phyloP scores from a whole-genome alignment of 1,140 invertebrate genomes.

The Zaprionus lachaisei region DNA sequence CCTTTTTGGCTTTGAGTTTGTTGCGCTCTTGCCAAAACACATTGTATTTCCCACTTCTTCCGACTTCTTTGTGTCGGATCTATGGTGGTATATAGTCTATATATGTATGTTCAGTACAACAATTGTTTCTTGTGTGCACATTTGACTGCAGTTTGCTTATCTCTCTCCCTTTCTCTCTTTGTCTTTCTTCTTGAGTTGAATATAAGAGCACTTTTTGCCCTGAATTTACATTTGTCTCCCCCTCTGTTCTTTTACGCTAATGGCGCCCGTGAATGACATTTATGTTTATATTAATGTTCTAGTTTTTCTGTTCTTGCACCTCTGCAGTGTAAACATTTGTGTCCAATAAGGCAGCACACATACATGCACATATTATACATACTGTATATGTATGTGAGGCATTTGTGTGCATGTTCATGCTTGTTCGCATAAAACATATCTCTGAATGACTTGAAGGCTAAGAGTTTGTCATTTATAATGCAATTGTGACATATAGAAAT shows the following conservation, averaged over 20 bases:
- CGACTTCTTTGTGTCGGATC: slow-evolving; percentile 23
- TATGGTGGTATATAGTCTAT: slow-evolving; percentile 8
- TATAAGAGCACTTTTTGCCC: slow-evolving; percentile 39
- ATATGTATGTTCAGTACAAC: background rate
- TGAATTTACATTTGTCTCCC: slow-evolving; percentile 60
- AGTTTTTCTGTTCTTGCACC: slow-evolving; percentile 46
- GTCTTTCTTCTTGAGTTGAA: slow-evolving; percentile 27
- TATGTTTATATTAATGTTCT: slow-evolving; percentile 65
- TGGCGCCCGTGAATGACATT: slow-evolving; percentile 72
- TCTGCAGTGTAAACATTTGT: slow-evolving; percentile 18
- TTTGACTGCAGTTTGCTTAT: slow-evolving; percentile 52
- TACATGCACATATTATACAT: background rate
- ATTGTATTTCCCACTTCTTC: slow-evolving; percentile 38
- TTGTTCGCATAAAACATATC: background rate
- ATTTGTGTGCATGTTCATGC: slow-evolving; percentile 1
- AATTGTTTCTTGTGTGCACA: slow-evolving; percentile 33
- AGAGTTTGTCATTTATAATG: slow-evolving; percentile 3
- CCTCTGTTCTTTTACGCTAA: slow-evolving; percentile 57
- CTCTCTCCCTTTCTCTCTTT: slow-evolving; percentile 30
- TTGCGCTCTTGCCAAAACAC: slow-evolving; percentile 59
- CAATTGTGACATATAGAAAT: slow-evolving; percentile 3
- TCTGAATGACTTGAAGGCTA: slow-evolving; percentile 8
- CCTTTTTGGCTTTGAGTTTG: slow-evolving; percentile 54
- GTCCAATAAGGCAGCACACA: slow-evolving; percentile 21
- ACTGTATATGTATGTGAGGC: background rate